Evolutionary conservation across 1,140 invertebrate genomes (phyloP).

Genomic region (Latrodectus geometricus): DNA sequence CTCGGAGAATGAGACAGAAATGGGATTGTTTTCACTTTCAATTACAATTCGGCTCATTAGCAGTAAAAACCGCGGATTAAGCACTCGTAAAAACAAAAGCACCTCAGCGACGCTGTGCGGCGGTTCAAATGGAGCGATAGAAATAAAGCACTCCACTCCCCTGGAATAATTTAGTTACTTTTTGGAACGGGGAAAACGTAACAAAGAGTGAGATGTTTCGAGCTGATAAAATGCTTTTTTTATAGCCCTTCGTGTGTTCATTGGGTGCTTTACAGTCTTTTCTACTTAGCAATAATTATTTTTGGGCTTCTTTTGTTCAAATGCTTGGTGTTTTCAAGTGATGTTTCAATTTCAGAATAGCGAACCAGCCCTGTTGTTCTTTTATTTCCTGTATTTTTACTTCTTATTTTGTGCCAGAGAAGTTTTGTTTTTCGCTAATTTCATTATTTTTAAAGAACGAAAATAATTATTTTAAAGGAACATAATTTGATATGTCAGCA

Average conservation of each 20-base stretch:
- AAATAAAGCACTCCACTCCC: not conserved
- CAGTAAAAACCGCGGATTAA: slow-evolving; percentile 48
- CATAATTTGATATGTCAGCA: not conserved
- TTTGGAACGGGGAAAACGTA: not conserved
- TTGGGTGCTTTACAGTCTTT: not conserved
- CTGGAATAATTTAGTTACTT: not conserved
- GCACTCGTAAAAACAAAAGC: slow-evolving; percentile 46
- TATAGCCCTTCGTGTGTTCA: not conserved
- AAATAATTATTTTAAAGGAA: not conserved
- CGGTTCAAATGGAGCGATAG: not conserved
- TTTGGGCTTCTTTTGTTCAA: not conserved
- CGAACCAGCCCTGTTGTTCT: not conserved
- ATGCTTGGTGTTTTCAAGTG: not conserved
- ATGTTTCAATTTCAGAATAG: not conserved
- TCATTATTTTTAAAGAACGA: not conserved
- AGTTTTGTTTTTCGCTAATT: not conserved
- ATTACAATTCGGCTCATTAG: slow-evolving; percentile 44
- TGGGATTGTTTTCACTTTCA: slow-evolving; percentile 54
- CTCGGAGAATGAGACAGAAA: slow-evolving; percentile 2
- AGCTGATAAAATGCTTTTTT: not conserved
- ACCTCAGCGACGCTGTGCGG: not conserved
- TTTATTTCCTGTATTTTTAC: not conserved
- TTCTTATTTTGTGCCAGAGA: not conserved
- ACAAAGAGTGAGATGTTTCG: not conserved
- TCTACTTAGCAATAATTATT: not conserved